Base-by-base conservation (phyloP, 2,113 vertebrate genomes). In the Scomber japonicus region DNA sequence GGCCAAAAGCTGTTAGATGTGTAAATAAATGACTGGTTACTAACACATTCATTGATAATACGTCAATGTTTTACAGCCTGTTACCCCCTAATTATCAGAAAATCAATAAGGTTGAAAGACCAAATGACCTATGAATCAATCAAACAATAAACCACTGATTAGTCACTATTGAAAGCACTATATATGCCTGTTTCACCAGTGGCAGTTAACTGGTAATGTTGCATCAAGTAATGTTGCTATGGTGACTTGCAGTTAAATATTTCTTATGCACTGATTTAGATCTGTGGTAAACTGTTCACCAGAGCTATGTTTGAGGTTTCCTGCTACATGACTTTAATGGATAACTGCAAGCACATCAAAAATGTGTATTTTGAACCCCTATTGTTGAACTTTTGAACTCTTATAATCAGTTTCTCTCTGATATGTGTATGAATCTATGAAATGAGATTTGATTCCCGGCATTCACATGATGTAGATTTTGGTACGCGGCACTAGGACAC, bases 401-500 rank as follows among this genome's bases (percentile, higher is more conserved):
- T 9, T 13, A 15, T 31, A 15, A 45, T 51, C 27, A n/a, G 35
- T 54, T 62, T 13, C 46, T 48, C 15, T 51, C 7, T 30, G 12
- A 44, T 40, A 10, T 60, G 48, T 46, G 55, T 19, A 24, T 62
- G 45, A 56, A 40, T 62, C 16, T 12, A 15, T 66, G 16, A 62
- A 50, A 31, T 51, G 21, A 57, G 57, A 63, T 63, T 51, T 54
- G 48, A 62, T 60, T 59, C 45, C 57, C 24, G 62, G 30, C 46
- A 6, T 70, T 55, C 57, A 16, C 61, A 49, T 62, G 75, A 50
- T 21, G 59, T 63, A 44, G 55, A 74, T 75, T 75, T 72, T 14
- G 72, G 70, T 78, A 66, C 66, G 59, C 66, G 70, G 81, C 73
- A 65, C 66, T 10, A 16, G 27, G 44, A 81, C 74, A 82, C 74